Conservation (phyloP, 2,797 vertebrate genomes). For the Erpetoichthys calabaricus region DNA sequence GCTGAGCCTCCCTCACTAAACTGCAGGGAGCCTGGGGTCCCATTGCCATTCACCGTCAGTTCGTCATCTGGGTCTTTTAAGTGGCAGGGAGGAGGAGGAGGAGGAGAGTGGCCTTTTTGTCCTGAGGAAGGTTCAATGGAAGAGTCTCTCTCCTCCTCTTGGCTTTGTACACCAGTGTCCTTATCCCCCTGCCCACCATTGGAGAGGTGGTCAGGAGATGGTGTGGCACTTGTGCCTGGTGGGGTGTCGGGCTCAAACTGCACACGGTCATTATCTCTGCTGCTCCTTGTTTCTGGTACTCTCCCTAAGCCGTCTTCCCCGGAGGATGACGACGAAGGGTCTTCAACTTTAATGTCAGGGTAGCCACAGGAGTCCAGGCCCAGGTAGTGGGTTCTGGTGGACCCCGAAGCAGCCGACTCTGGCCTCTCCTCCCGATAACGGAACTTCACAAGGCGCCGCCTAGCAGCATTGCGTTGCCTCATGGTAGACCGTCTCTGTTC, state of each 20-base stretch:
- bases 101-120: not conserved
- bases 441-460: slow-evolving; percentile 53
- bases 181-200: slow-evolving; percentile 18
- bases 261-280: slow-evolving; percentile 18
- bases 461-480: slow-evolving; percentile 70
- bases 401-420: slow-evolving; percentile 33
- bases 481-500: slow-evolving; percentile 55
- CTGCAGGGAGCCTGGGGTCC: slow-evolving; percentile 15
- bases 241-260: not conserved
- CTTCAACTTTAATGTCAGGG: slow-evolving; percentile 75
- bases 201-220: slow-evolving; percentile 27
- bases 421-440: slow-evolving; percentile 57
- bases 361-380: slow-evolving; percentile 79
- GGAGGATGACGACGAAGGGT: slow-evolving; percentile 63
- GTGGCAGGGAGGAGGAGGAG: not conserved
- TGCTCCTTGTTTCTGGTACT: slow-evolving; percentile 10
- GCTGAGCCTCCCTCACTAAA: not conserved
- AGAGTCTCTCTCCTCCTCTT: slow-evolving; percentile 20
- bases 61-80: slow-evolving; percentile 7
- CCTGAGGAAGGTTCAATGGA: slow-evolving; percentile 13
- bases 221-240: slow-evolving; percentile 21
- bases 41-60: slow-evolving; percentile 20
- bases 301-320: slow-evolving; percentile 16
- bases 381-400: slow-evolving; percentile 48
- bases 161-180: too few species aligned